Evolutionary conservation across 2,797 vertebrate genomes (phyloP), one percentile per base, ranked within the genome.

Genomic region (Clarias pachynema): DNA sequence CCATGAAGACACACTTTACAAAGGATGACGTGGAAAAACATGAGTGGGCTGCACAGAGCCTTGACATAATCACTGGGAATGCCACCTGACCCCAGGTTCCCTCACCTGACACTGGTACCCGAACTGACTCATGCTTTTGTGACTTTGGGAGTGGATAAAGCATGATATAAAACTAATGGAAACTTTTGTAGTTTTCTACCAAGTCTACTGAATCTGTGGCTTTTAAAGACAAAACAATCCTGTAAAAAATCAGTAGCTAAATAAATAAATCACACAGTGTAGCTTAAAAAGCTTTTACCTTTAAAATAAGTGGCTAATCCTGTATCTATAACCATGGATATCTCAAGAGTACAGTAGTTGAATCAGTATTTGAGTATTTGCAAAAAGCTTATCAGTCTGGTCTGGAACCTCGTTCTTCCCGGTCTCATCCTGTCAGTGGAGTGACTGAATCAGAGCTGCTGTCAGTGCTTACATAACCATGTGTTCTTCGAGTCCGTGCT

Each of bases 381-480:
- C 34, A n/a, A 57, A 79, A 20, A 75, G 84, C 84, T 85, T 81
- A 59, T 81, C 84, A 22, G 70, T 66, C 59, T 75, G 72, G n/a
- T 86, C 62, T 62, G 20, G 70, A 74, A 53, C 62, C 34, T 44
- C 3, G n/a, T 53, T 53, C 49, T 53, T 53, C 49, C 49, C 49
- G 12, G 53, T 31, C 57, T 37, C 44, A 5, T 81, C 56, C 77
- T 77, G 40, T 63, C 79, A 83, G 89, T 87, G 73, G 24, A 79
- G 68, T 65, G 70, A 66, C 79, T 75, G 79, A 75, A 86, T 86
- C 70, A 77, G 79, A 86, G 70, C 84, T 77, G 72, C 78, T 82
- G 81, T 87, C 84, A 78, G 59, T 75, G 73, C 81, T 89, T 88
- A 86, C 82, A 84, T 89, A 89, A 89, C 81, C 22, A 24, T 81